Evolutionary conservation across 1,140 invertebrate genomes (phyloP), one percentile per base, ranked within the genome.

Genomic region (Caenorhabditis latens): DNA sequence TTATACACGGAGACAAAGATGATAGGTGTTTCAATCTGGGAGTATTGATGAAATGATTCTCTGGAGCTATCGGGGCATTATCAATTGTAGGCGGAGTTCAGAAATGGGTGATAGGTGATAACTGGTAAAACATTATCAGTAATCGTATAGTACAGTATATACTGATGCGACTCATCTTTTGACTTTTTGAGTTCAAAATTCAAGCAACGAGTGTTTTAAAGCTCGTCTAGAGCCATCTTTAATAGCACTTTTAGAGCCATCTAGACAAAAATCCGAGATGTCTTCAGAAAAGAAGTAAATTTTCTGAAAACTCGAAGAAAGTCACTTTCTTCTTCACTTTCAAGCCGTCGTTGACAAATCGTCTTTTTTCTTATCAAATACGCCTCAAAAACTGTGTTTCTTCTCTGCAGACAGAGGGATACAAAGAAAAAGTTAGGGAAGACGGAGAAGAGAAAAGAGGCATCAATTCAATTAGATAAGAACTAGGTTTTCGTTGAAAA

Each of bases 371-470:
- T 71, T 79, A 79, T 79, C 71, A 11, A 79, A 79, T 79, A 53
- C 46, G 71, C 46, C 71, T 79, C 71, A 79, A 79, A 71, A 71
- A 79, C 46, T 46, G 65, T 79, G 71, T 79, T 79, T 79, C 71
- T 50, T 79, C n/a, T 79, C 16, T 79, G 43, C 19, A 79, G 43
- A 46, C 16, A 24, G 21, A 24, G 46, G 19, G 43, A 50, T 42
- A 71, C n/a, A 21, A 14, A 46, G 61, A 63, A 63, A 63, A 63
- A 32, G 24, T 13, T 63, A 40, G 61, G 24, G 24, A 32, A 63
- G 55, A 58, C 55, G n/a, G n/a, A 19, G n/a, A 13, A 32, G 61
- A 40, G 9, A 63, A 63, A 21, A 58, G 57, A 19, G n/a, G 8
- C 57, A 16, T 21, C n/a, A 58, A 21, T 32, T 32, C 32, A 32